Conservation (phyloP, 2,797 vertebrate genomes). For the Pampus argenteus region DNA sequence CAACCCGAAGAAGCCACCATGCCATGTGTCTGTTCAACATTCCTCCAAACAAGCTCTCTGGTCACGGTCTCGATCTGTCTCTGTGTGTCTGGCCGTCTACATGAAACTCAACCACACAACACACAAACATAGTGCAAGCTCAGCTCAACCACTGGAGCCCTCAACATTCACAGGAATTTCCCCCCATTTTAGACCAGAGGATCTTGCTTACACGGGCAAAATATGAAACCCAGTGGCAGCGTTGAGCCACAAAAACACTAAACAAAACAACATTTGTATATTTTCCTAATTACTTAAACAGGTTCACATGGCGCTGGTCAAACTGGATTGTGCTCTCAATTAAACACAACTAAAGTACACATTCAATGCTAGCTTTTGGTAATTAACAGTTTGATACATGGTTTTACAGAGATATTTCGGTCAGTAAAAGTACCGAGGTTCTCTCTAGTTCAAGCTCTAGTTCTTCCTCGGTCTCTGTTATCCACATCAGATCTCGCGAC, state of each 20-base stretch:
- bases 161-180: slow-evolving; percentile 77
- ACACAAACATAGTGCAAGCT: slow-evolving; percentile 78
- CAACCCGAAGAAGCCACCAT: slow-evolving; percentile 15
- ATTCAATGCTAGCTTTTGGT: too few species aligned
- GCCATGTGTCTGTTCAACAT: slow-evolving; percentile 7
- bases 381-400: too few species aligned
- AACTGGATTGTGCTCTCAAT: slow-evolving; percentile 19
- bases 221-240: slow-evolving; percentile 72
- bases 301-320: slow-evolving; percentile 45
- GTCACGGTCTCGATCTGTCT: slow-evolving; percentile 48
- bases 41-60: slow-evolving; percentile 7
- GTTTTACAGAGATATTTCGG: too few species aligned
- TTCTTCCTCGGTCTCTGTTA: slow-evolving; percentile 5
- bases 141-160: slow-evolving; percentile 70
- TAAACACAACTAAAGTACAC: too few species aligned
- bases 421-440: not conserved
- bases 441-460: too few species aligned
- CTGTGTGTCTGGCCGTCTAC: slow-evolving; percentile 57
- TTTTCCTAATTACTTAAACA: slow-evolving; percentile 67
- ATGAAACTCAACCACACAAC: slow-evolving; percentile 72
- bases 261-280: slow-evolving; percentile 65
- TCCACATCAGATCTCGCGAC: not conserved
- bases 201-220: slow-evolving; percentile 75
- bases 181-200: slow-evolving; percentile 59
- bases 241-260: slow-evolving; percentile 55